Percentiles rank a stretch among this genome's conserved stretches.
These are phyloP conservation scores for Phorcus lineatus DNA, from an alignment of 2,888 invertebrate genomes.

Conservation along the genomic window DNA sequence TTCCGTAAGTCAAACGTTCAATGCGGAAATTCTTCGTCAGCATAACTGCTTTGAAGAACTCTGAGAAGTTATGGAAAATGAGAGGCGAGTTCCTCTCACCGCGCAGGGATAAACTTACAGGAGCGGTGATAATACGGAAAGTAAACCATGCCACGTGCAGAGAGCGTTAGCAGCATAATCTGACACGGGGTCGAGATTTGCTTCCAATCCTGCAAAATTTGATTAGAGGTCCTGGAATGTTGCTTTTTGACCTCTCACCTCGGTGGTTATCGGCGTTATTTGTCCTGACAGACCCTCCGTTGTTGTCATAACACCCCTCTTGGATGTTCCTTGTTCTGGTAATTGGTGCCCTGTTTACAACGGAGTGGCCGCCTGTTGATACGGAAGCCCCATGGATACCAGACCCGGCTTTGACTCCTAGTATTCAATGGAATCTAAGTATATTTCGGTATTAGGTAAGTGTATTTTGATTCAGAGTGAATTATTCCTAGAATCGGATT, in stretches of 20 bases:
- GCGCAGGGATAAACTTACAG: conserved; percentile 3
- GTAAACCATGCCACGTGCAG: conserved; percentile 17
- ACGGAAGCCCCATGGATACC: too few species aligned
- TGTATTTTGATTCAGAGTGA: too few species aligned
- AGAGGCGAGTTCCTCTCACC: not conserved
- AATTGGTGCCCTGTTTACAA: too few species aligned
- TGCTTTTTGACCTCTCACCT: not conserved
- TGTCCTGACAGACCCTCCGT: not conserved
- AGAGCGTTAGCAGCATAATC: not conserved
- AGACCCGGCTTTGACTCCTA: too few species aligned
- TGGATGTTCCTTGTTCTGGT: too few species aligned
- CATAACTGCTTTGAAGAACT: not conserved
- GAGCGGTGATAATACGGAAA: not conserved
- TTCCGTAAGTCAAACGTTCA: too few species aligned
- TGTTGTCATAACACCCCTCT: not conserved
- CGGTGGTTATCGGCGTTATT: not conserved
- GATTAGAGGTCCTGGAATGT: not conserved
- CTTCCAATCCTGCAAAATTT: not conserved
- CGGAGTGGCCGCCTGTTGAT: too few species aligned
- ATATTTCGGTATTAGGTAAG: too few species aligned
- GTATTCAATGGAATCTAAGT: too few species aligned
- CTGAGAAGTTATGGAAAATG: not conserved
- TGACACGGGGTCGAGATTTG: not conserved
- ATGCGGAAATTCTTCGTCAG: not conserved
- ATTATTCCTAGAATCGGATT: too few species aligned